These are phyloP conservation scores for Cabera pusaria DNA, from an alignment of 2,888 invertebrate genomes.

Conservation along the genomic window DNA sequence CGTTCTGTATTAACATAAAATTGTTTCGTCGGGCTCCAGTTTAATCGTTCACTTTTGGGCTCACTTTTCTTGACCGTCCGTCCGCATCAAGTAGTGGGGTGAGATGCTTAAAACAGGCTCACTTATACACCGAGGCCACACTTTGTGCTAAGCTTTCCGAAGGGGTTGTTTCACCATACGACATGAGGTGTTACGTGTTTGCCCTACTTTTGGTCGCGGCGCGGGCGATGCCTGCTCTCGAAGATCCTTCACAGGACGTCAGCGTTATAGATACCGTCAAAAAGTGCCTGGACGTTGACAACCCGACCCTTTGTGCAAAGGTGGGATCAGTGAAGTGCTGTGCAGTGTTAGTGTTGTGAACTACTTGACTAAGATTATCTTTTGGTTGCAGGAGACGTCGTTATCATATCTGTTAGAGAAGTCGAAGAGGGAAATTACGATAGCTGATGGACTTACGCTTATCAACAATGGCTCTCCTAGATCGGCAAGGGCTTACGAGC, in stretches of 20 bases:
- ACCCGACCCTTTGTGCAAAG: constrained; percentile 88
- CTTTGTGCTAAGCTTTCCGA: constrained; percentile 71
- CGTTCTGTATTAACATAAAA: constrained; percentile 65
- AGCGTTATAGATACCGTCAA: constrained; percentile 86
- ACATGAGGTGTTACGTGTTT: constrained; percentile 73
- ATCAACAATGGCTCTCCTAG: constrained; percentile 78
- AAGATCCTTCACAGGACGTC: constrained; percentile 62
- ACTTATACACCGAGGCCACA: constrained; percentile 67
- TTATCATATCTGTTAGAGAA: constrained; percentile 86
- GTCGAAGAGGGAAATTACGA: constrained; percentile 80
- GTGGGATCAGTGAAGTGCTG: constrained; percentile 66
- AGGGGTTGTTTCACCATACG: constrained; percentile 63
- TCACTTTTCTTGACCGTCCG: constrained; percentile 68
- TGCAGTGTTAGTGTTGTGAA: constrained; percentile 35
- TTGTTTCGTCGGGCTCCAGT: constrained; percentile 65
- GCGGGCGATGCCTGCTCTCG: constrained; percentile 73
- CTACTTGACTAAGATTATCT: constrained; percentile 48
- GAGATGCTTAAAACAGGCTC: constrained; percentile 75
- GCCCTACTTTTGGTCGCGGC: constrained; percentile 80
- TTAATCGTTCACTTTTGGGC: constrained; percentile 71
- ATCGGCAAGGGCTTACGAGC: constrained; percentile 84
- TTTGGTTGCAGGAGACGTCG: constrained; percentile 87
- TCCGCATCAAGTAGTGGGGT: constrained; percentile 65
- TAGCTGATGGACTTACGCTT: constrained; percentile 85
- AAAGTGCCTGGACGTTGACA: constrained; percentile 86